Percentiles rank a stretch among this genome's conserved stretches.
Conservation (phyloP, 2,113 vertebrate genomes). For the Trichomycterus rosablanca region DNA sequence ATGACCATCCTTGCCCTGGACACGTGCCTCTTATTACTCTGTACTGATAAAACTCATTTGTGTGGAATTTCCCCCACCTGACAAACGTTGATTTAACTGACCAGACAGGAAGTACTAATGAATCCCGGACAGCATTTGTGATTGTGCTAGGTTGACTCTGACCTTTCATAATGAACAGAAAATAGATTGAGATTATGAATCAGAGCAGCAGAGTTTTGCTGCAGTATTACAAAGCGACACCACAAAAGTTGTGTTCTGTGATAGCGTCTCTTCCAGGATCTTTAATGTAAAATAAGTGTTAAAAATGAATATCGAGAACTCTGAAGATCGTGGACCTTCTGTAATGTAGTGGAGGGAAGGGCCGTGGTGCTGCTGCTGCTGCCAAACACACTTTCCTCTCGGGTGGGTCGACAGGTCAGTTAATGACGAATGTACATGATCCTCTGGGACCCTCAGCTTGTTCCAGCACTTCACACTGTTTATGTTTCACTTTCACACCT, state of each 20-base stretch:
- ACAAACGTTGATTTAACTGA: constrained; percentile 40
- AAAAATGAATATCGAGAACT: no score
- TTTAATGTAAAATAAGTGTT: constrained; percentile 1
- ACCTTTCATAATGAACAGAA: constrained; percentile 3
- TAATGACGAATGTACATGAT: constrained; percentile 32
- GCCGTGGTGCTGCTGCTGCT: background rate
- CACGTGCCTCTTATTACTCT: no score
- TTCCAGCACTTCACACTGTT: constrained; percentile 17
- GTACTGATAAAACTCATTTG: constrained; percentile 31
- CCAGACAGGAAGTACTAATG: constrained; percentile 27
- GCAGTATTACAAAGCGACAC: no score
- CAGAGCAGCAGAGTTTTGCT: constrained; percentile 7
- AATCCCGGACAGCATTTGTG: constrained; percentile 31
- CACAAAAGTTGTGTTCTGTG: background rate
- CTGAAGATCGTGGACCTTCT: constrained; percentile 3
- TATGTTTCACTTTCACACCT: constrained; percentile 19
- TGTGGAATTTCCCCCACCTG: constrained; percentile 24
- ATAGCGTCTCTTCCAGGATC: constrained; percentile 29
- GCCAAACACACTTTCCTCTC: constrained; percentile 36
- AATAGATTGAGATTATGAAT: constrained; percentile 10
- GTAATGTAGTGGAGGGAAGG: constrained; percentile 20
- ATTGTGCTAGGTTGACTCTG: constrained; percentile 2
- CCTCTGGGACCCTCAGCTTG: constrained; percentile 29
- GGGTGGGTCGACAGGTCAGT: constrained; percentile 17
- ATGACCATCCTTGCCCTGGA: no score